A percentile compares a stretch with the other conserved stretches of the same genome.
These are phyloP conservation scores for Oryzaephilus surinamensis DNA, from an alignment of 1,140 invertebrate species.

Conservation along the genomic window DNA sequence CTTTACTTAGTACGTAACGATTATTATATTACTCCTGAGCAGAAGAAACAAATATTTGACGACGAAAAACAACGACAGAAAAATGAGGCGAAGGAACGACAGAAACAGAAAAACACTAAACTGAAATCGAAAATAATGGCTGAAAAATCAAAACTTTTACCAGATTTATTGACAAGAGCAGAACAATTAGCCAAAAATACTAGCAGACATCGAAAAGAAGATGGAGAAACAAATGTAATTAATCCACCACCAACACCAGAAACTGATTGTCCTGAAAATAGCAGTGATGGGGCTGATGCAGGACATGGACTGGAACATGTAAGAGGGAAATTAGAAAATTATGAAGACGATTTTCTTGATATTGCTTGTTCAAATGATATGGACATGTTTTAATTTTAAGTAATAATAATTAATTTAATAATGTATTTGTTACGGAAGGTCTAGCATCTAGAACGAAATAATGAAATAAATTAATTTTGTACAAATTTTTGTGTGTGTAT, in stretches of 20 bases:
- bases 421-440: constrained; percentile 15
- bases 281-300: constrained; percentile 48
- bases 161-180: constrained; percentile 44
- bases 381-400: constrained; percentile 63
- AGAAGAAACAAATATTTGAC: constrained; percentile 60
- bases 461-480: constrained; percentile 9
- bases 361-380: constrained; percentile 57
- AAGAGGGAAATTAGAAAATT: constrained; percentile 31
- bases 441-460: constrained; percentile 21
- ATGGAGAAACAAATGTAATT: constrained; percentile 44
- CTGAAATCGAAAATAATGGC: constrained; percentile 28
- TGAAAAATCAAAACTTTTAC: constrained; percentile 43
- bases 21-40: constrained; percentile 52
- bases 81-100: constrained; percentile 46
- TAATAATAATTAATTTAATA: constrained; percentile 1
- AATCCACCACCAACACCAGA: constrained; percentile 70
- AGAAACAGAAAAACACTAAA: constrained; percentile 54
- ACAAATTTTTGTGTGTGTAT: constrained; percentile 1
- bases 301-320: constrained; percentile 1
- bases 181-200: constrained; percentile 43
- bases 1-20: constrained; percentile 70
- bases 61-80: constrained; percentile 49
- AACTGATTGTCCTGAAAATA: constrained; percentile 59
- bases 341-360: constrained; percentile 61
- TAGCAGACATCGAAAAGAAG: constrained; percentile 36